Evolutionary conservation across 2,797 vertebrate genomes (phyloP), one percentile per base, ranked within the genome.

Genomic region (Enteromius treurensis): DNA sequence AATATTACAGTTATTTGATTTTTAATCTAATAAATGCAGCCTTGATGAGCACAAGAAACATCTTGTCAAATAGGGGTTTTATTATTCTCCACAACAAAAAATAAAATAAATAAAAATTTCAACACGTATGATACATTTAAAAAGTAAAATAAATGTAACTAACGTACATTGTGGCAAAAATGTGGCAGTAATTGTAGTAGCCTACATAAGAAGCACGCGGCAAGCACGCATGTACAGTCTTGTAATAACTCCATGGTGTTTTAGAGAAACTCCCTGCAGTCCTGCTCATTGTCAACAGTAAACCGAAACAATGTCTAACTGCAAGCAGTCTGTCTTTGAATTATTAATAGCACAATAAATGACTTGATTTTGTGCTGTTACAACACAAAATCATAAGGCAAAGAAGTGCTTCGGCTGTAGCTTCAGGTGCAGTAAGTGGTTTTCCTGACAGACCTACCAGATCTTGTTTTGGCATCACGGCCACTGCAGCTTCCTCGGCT

Each of bases 381-480:
- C 9, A 21, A 17, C 3, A 79, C 32, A 45, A 32, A 32, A 80
- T 9, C 49, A 21, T 26, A 26, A 19, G 3, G 14, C 19, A 15
- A 32, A 17, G 0, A 15, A 23, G 10, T 2, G 34, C 10, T 29
- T 7, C 23, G 5, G 11, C 26, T 14, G 19, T 4, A 21, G 34
- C 10, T n/a, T 5, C 21, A 77, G 58, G 9, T 47, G 13, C 15
- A 21, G 26, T 15, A 2, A 19, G 17, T 4, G 17, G 8, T 21
- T 21, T 26, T 40, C 45, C 45, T 55, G 34, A 58, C 42, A 69
- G 47, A 42, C 81, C 23, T 82, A 82, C 81, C 73, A 47, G 73
- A 73, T 93, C 93, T 4, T 88, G 80, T 86, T 90, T 91, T 13
- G 73, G 4, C 53, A 84, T 71, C 37, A 75, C 78, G 40, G 81